Evolutionary conservation across 2,888 invertebrate genomes (phyloP), one percentile per base, ranked within the genome.

Genomic region (Sminthurinus aureus): DNA sequence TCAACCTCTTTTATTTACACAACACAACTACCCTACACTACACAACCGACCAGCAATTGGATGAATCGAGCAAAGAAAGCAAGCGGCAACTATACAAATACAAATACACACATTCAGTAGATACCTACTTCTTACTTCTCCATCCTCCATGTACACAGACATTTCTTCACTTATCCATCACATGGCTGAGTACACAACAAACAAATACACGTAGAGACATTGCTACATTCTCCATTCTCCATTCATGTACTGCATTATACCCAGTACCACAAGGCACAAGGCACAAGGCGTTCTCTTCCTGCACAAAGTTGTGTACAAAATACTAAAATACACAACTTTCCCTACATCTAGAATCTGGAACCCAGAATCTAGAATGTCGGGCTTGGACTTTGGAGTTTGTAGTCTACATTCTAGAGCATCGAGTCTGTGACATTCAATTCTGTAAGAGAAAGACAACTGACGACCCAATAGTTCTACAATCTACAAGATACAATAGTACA

Each of bases 361-460:
- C 6, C 38, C 38, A 38, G 38, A 58, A 9, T 58, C 58, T 58
- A 0, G 58, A 58, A 11, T 15, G 4, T 58, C 58, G 58, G 9
- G 38, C 6, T 1, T 38, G 38, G 38, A 38, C 1, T 38, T 6
- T 38, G 6, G 38, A 38, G 38, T 38, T 6, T 38, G 38, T 38
- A 1, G n/a, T n/a, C n/a, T n/a, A 50, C 58, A 76, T 76, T 76
- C 76, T 52, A 11, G 52, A 52, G 52, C 8, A 8, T 52, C 52
- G 52, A 52, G 38, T 38, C 38, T 38, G 38, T 38, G 15, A 50
- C 58, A 76, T 76, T 76, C 76, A 76, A 76, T 76, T 76, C 52
- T 52, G 76, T 58, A 22, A 52, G 50, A 38, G 3, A 38, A 38
- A 38, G 38, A 38, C 38, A 58, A 51, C 58, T 24, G 24, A 52